Base-by-base conservation (phyloP, 2,113 vertebrate species). In the Dascyllus trimaculatus region DNA sequence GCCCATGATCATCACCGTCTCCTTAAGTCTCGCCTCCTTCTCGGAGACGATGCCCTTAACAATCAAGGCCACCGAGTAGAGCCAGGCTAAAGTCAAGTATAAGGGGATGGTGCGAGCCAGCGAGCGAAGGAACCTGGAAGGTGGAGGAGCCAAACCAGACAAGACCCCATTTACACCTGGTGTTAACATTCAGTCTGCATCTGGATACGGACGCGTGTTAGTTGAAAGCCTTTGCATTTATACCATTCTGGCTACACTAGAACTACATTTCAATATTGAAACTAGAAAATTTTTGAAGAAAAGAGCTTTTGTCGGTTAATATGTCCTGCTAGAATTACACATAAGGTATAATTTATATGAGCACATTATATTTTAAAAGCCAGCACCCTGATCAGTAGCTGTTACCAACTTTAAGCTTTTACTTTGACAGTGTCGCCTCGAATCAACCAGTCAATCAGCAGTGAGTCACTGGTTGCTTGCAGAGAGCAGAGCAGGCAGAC, bases 71-170 rank as follows among this genome's bases (percentile, higher is more conserved):
- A 98, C 97, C 0, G 97, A 97, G 90, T 97, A 99, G 78, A 99
- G 97, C 98, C 98, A 99, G 25, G 97, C 96, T 91, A 99, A 88
- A 0, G 96, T 99, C 96, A 99, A 96, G 92, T 96, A 99, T 24
- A 99, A 93, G 1, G 98, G 97, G 87, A 99, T 94, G 3, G 96
- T 98, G 11, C 94, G 89, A 17, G 95, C 95, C 93, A 98, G 94
- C 18, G 96, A 93, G 14, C 95, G 95, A 54, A 99, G 85, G 88
- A 98, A 99, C 93, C 98, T 99, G 85, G 61, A 51, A 68, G 21
- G 35, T 54, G 61, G 46, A 54, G n/a, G 60, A 81, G 58, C 32
- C 68, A 60, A 2, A 81, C 62, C 66, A 71, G 69, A 84, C 56
- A 40, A 49, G 63, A 81, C 38, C 10, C 19, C 0, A 11, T 40